Base-by-base conservation (phyloP, 2,888 invertebrate species). In the Aquatica leii region DNA sequence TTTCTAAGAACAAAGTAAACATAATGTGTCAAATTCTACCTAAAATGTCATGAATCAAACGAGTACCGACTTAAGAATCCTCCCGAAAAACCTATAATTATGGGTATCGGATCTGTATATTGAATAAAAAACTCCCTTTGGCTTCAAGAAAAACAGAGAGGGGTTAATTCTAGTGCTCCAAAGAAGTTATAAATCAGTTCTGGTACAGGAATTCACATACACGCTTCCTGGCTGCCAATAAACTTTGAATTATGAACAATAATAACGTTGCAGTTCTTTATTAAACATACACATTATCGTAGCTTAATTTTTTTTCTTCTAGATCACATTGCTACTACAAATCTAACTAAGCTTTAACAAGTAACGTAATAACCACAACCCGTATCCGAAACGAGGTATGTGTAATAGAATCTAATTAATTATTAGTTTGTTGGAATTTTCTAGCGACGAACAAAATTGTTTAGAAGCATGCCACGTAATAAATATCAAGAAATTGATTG, bases 151-250 rank as follows among this genome's bases (percentile, higher is more conserved):
- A 60, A 52, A 49, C 8, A 56, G 24, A 56, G 66, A 56, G 65
- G 68, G 62, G 62, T 53, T 72, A 72, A 72, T 72, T 67, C 69
- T 69, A 71, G 71, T 69, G 59, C 66, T 69, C 59, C 58, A 62
- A 54, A 60, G 51, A 59, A 63, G 58, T 65, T 59, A 69, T 71
- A 71, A 71, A 71, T 71, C 71, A 68, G 62, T 62, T 68, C 69
- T 59, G 62, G 52, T 60, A 46, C 53, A 55, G 59, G 65, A 67
- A 69, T 69, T 51, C 62, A 69, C 69, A 59, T 59, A 60, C 61
- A 62, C 59, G 63, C 62, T 69, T 69, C 69, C 67, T 67, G 61
- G 62, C 67, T 61, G 59, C 59, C 62, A 60, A 55, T 60, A 57
- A 63, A 65, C 50, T 67, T 63, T 69, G 59, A 69, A 69, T 65